Percentiles rank a stretch among this genome's conserved stretches.
These are phyloP conservation scores for Cathartes aura DNA, from an alignment of 2,113 vertebrate species.

Conservation along the genomic window DNA sequence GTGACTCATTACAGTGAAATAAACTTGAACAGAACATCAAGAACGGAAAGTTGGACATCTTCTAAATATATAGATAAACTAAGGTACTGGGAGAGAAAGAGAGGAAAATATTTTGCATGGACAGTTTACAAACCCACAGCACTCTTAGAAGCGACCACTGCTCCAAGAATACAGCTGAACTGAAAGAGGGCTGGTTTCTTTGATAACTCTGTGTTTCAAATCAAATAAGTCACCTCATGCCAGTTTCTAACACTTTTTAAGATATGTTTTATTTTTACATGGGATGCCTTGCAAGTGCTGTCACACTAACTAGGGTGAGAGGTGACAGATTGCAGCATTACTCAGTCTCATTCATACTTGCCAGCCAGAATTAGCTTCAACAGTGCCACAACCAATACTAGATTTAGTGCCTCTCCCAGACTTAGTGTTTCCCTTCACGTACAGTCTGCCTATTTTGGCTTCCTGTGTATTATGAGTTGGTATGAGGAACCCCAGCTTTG, in stretches of 20 bases:
- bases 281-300: background rate
- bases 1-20: background rate
- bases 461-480: background rate
- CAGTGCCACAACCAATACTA: background rate
- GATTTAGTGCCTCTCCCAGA: background rate
- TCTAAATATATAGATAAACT: constrained; percentile 1
- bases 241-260: background rate
- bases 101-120: background rate
- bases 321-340: background rate
- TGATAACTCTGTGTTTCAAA: background rate
- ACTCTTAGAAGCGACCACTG: background rate
- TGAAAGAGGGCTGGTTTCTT: background rate
- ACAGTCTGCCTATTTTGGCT: background rate
- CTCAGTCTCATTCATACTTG: background rate
- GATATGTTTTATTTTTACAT: background rate
- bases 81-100: background rate
- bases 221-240: background rate
- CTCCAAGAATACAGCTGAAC: background rate
- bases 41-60: background rate
- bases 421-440: background rate
- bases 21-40: background rate
- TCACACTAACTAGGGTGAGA: background rate
- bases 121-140: background rate
- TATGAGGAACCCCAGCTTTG: background rate
- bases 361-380: background rate